Conservation (phyloP, 2,797 vertebrate species). For the Alcedo quadribrachys region DNA sequence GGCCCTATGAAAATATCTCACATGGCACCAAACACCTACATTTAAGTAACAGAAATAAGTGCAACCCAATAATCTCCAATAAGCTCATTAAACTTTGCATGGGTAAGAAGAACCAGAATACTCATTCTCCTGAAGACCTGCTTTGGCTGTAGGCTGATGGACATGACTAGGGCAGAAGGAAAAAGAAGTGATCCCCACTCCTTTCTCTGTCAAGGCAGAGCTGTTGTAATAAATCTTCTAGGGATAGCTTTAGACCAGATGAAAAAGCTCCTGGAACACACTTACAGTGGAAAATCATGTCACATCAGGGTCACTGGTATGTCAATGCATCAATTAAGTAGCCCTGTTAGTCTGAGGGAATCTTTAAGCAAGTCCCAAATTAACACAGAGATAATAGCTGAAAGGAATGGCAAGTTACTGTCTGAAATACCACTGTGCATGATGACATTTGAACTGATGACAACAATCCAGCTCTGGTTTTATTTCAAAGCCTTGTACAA, state of each 20-base stretch:
- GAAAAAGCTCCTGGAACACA: not conserved
- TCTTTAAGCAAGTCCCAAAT: not conserved
- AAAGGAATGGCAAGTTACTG: not conserved
- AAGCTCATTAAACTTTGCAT: not conserved
- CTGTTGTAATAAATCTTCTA: not conserved
- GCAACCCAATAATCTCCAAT: not conserved
- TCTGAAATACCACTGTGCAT: not conserved
- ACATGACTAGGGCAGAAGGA: not conserved
- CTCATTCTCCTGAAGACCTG: not conserved
- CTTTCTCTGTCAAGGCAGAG: not conserved
- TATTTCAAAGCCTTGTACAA: not conserved
- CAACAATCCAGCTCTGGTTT: not conserved
- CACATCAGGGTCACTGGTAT: not conserved
- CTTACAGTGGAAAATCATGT: not conserved
- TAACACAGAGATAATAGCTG: not conserved
- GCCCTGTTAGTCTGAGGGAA: not conserved
- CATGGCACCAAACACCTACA: not conserved
- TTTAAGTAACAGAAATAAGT: not conserved
- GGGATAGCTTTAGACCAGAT: not conserved
- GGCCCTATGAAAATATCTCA: not conserved
- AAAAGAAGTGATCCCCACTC: not conserved
- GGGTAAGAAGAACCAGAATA: not conserved
- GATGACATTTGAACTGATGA: not conserved
- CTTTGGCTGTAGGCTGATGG: not conserved
- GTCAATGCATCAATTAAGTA: not conserved